Conservation (phyloP, 2,797 vertebrate genomes). For the Channa striata region DNA sequence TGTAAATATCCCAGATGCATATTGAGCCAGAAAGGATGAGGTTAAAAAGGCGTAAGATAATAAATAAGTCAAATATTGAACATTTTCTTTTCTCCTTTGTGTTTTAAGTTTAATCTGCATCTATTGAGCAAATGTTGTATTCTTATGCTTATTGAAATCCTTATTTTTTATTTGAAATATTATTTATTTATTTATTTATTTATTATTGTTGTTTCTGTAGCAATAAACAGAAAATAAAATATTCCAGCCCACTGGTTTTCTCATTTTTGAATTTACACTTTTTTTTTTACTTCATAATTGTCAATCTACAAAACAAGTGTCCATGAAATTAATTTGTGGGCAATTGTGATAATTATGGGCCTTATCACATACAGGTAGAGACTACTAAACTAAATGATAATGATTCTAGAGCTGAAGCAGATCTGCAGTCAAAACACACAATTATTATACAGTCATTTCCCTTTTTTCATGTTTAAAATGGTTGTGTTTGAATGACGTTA, state of each 20-base stretch:
- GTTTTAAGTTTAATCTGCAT: too few species aligned
- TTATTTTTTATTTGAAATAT: too few species aligned
- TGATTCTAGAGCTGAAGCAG: background rate
- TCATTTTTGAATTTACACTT: slow-evolving; percentile 60
- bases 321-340: slow-evolving; percentile 80
- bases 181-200: too few species aligned
- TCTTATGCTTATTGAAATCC: too few species aligned
- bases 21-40: too few species aligned
- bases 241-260: slow-evolving; percentile 64
- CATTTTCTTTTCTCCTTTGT: too few species aligned
- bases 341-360: slow-evolving; percentile 54
- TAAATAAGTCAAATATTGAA: too few species aligned
- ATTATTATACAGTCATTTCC: background rate
- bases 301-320: slow-evolving; percentile 76
- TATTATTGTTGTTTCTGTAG: slow-evolving; percentile 20
- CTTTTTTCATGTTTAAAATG: background rate
- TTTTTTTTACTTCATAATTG: slow-evolving; percentile 63
- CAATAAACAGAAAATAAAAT: slow-evolving; percentile 55
- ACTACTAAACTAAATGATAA: slow-evolving; percentile 16
- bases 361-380: slow-evolving; percentile 13
- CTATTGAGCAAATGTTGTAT: too few species aligned
- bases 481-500: background rate
- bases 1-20: too few species aligned
- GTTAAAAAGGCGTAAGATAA: too few species aligned
- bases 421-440: background rate